Evolutionary conservation across 2,113 vertebrate species (phyloP), one percentile per base, ranked within the genome.

Genomic region (Ranitomeya variabilis): DNA sequence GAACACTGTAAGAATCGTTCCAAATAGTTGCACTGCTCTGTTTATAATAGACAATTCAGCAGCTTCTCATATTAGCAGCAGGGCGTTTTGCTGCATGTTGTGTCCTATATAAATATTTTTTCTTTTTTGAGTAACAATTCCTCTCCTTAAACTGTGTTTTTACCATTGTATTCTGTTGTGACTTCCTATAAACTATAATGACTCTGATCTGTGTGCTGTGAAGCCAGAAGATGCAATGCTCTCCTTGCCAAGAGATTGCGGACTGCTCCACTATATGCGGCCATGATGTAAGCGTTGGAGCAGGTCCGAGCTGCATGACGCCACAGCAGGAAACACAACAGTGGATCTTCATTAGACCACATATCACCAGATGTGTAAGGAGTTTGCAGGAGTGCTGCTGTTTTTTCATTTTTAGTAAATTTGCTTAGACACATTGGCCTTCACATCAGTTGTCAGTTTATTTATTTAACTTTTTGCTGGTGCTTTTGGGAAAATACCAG

Each of bases 11-110:
- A 95, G 94, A 95, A 95, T 96, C 93, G 94, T 96, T 96, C 95
- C 93, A 94, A 94, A 94, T 96, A 97, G 96, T 97, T 98, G 97
- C 97, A 97, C 98, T 99, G 97, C 96, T 93, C 96, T 99, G 97
- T 99, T 98, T 98, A 97, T 97, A 97, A 95, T 97, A 96, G 95
- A 96, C 93, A 95, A 96, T 94, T 95, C 95, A 96, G 93, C 94
- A 94, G 94, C 94, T 94, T 93, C 94, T 92, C 93, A 92, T 90
- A 94, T 94, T 91, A 94, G 92, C 90, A 93, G 93, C 90, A 91
- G 66, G 90, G 92, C 90, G 91, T 92, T 93, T 92, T 93, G 94
- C 91, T 90, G 83, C 89, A 92, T 76, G 90, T 91, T 90, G 86
- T 91, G 45, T 83, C 74, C 51, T 19, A 15, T 87, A 82, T 81